A percentile compares a stretch with the other conserved stretches of the same genome.
These are phyloP conservation scores for Bryconaethiops microstoma DNA, from an alignment of 2,797 vertebrate species.

Conservation along the genomic window DNA sequence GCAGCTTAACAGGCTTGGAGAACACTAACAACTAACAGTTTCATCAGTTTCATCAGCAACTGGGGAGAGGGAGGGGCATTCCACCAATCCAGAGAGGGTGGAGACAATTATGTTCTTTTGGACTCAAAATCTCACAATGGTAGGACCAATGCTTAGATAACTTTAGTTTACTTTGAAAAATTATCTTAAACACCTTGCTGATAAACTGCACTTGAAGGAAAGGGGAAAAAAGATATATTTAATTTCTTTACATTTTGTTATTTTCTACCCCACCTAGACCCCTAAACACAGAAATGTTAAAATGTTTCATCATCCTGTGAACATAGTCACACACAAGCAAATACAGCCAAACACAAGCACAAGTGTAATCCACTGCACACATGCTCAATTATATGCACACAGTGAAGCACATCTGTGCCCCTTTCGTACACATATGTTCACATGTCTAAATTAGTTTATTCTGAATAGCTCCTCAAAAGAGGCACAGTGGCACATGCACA, in stretches of 20 bases:
- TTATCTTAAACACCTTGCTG: neutral
- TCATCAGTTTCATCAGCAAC: no score
- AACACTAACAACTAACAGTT: no score
- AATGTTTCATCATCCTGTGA: neutral
- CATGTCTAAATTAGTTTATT: neutral
- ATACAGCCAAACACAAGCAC: constrained; percentile 9
- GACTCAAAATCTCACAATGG: no score
- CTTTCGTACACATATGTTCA: constrained; percentile 10
- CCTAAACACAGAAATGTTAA: neutral
- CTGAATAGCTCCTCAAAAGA: neutral
- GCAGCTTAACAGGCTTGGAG: no score
- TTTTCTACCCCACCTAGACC: neutral
- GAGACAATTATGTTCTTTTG: no score
- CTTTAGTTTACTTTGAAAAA: no score
- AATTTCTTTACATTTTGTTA: neutral
- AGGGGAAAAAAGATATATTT: neutral
- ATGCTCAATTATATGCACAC: constrained; percentile 15
- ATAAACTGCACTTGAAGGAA: neutral
- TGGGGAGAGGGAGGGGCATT: no score
- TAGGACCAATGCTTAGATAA: no score
- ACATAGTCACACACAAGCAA: neutral
- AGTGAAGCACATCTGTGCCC: constrained; percentile 12
- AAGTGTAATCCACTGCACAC: constrained; percentile 11
- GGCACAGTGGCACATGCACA: neutral
- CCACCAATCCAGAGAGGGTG: no score